Conservation (phyloP, 2,113 vertebrate species). For the Prietella phreatophila region DNA sequence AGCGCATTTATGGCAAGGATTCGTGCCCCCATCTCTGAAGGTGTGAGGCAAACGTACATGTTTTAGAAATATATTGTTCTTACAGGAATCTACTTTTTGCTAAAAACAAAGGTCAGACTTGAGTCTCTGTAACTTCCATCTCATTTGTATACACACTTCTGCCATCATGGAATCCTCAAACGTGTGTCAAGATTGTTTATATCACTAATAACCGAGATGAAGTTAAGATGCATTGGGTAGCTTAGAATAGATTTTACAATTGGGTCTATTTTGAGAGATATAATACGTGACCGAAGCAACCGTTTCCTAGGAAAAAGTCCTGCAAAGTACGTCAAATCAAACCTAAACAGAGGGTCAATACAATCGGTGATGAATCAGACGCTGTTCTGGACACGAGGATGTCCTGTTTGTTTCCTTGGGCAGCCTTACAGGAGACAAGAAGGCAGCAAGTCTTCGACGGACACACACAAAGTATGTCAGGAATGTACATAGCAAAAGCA, state of each 20-base stretch:
- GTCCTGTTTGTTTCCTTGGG: slow-evolving; percentile 67
- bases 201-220: neutral
- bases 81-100: too few species aligned
- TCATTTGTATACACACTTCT: neutral
- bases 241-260: neutral
- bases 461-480: slow-evolving; percentile 63
- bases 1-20: too few species aligned
- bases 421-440: slow-evolving; percentile 46
- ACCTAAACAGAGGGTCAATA: slow-evolving; percentile 52
- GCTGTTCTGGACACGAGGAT: slow-evolving; percentile 52
- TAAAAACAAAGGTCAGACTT: neutral
- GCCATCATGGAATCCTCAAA: neutral
- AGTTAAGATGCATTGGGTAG: neutral
- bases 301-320: slow-evolving; percentile 15
- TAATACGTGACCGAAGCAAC: slow-evolving; percentile 21
- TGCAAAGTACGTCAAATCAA: neutral
- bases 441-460: slow-evolving; percentile 55
- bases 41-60: too few species aligned
- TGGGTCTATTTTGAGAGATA: neutral
- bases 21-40: too few species aligned
- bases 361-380: slow-evolving; percentile 53
- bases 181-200: neutral
- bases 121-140: neutral
- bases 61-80: too few species aligned
- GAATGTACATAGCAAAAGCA: slow-evolving; percentile 64